These are phyloP conservation scores for Drosophila anomelani DNA, from an alignment of 2,888 invertebrate genomes.

Conservation along the genomic window DNA sequence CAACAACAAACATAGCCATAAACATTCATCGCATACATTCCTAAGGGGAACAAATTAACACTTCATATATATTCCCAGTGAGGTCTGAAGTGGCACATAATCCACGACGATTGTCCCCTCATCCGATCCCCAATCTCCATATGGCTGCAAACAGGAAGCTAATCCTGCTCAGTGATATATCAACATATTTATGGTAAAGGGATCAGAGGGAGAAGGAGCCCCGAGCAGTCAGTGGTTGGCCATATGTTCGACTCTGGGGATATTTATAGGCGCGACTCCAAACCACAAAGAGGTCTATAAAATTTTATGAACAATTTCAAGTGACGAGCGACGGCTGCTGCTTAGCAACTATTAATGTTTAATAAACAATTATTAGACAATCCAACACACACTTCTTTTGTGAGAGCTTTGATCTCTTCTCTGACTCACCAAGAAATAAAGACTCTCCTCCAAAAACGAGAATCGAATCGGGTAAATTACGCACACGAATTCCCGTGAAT, in stretches of 20 bases:
- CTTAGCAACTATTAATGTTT: slow-evolving; percentile 74
- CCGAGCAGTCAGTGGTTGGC: slow-evolving; percentile 59
- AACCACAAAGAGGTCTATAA: slow-evolving; percentile 43
- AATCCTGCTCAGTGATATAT: slow-evolving; percentile 81
- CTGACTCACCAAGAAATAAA: slow-evolving; percentile 4
- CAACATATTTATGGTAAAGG: slow-evolving; percentile 80
- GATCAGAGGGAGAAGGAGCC: slow-evolving; percentile 61
- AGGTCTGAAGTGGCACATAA: slow-evolving; percentile 57
- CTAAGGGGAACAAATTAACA: slow-evolving; percentile 63
- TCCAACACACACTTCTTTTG: slow-evolving; percentile 34
- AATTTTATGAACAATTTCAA: slow-evolving; percentile 65
- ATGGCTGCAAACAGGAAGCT: slow-evolving; percentile 77
- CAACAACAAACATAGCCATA: slow-evolving; percentile 63
- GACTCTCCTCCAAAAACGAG: slow-evolving; percentile 49
- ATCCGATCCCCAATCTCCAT: slow-evolving; percentile 58
- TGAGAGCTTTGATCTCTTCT: slow-evolving; percentile 60
- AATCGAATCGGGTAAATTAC: slow-evolving; percentile 55
- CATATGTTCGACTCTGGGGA: slow-evolving; percentile 56
- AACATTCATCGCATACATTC: slow-evolving; percentile 25
- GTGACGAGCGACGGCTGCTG: slow-evolving; percentile 68
- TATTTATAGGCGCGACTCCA: slow-evolving; percentile 28
- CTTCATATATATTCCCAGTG: slow-evolving; percentile 65
- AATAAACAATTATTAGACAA: slow-evolving; percentile 79
- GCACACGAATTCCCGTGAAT: slow-evolving; percentile 71
- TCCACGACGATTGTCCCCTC: slow-evolving; percentile 19